phyloP scores from a whole-genome alignment of 2,113 vertebrate genomes.

The Chlorocebus sabaeus region DNA sequence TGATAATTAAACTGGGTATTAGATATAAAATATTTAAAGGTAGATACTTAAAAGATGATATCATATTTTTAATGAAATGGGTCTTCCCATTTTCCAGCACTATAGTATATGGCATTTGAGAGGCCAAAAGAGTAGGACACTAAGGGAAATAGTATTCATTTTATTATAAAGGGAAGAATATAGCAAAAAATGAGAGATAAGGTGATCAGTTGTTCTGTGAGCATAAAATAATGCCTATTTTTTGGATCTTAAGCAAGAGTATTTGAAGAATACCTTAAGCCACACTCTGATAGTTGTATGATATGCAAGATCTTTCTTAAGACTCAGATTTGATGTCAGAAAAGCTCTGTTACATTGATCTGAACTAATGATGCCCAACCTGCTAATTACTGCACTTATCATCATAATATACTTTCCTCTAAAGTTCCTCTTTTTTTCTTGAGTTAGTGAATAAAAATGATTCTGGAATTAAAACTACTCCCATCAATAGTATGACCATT shows the following conservation, averaged over 20 bases:
- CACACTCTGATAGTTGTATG: background rate
- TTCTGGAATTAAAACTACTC: slow-evolving; percentile 2
- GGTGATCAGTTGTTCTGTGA: background rate
- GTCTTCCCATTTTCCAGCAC: background rate
- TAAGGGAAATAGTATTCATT: background rate
- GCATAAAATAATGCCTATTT: background rate
- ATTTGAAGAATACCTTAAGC: background rate
- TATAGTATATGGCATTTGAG: background rate
- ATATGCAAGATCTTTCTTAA: background rate
- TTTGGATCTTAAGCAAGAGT: background rate
- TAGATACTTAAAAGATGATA: background rate
- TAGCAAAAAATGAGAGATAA: background rate
- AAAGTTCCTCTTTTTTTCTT: background rate
- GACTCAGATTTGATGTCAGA: background rate
- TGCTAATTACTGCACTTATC: background rate
- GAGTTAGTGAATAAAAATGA: slow-evolving; percentile 28
- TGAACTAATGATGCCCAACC: background rate
- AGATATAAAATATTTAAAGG: background rate
- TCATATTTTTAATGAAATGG: background rate
- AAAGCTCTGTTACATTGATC: slow-evolving; percentile 2
- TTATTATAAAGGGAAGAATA: background rate
- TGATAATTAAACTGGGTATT: background rate
- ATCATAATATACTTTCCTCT: background rate
- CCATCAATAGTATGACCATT: slow-evolving; percentile 29
- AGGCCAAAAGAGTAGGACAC: background rate